These are phyloP conservation scores for Thamnophis elegans DNA, from an alignment of 2,797 vertebrate genomes.

Conservation along the genomic window DNA sequence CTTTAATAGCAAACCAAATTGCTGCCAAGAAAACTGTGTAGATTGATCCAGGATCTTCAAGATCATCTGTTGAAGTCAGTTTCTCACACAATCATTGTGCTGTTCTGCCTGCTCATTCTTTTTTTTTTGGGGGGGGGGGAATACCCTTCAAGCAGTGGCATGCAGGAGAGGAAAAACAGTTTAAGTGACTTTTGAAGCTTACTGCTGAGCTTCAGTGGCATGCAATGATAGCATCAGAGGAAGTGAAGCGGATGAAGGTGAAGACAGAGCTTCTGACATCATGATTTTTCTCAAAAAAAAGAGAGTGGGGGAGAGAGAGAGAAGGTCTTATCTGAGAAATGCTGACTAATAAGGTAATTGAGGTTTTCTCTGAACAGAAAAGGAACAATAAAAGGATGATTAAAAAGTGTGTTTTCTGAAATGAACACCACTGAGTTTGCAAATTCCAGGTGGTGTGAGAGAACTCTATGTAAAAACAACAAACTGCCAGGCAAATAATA, in stretches of 20 bases:
- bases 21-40: neutral
- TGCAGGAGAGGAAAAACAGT: constrained; percentile 33
- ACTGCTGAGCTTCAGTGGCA: constrained; percentile 62
- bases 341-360: constrained; percentile 73
- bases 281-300: neutral
- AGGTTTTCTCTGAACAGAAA: constrained; percentile 64
- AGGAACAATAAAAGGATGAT: constrained; percentile 64
- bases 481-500: constrained; percentile 48
- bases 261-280: constrained; percentile 63
- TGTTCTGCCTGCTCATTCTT: constrained; percentile 56
- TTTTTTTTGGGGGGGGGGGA: constrained; percentile 36
- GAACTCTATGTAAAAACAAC: constrained; percentile 59
- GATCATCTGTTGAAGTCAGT: constrained; percentile 48
- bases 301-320: neutral
- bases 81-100: constrained; percentile 42
- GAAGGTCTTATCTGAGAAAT: constrained; percentile 66
- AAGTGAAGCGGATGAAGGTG: constrained; percentile 48
- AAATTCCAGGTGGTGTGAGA: constrained; percentile 62
- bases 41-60: constrained; percentile 57
- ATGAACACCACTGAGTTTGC: constrained; percentile 62
- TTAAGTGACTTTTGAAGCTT: constrained; percentile 55
- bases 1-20: neutral
- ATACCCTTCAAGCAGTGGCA: constrained; percentile 45
- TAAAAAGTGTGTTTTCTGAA: constrained; percentile 66
- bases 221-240: constrained; percentile 67